Base-by-base conservation (phyloP, 2,888 invertebrate species). In the Melinaea marsaeus region DNA sequence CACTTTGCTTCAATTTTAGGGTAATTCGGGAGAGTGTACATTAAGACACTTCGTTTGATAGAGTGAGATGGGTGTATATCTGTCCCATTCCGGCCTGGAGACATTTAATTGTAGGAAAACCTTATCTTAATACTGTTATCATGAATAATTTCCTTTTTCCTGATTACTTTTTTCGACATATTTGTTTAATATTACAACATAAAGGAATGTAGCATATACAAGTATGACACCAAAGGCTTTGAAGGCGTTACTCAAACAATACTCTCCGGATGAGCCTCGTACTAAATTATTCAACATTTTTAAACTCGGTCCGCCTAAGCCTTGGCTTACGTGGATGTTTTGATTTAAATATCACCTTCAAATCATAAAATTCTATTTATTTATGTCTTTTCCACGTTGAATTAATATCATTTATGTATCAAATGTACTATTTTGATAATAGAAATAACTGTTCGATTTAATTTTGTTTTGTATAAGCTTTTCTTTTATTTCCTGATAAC, bases 211-310 rank as follows among this genome's bases (percentile, higher is more conserved):
- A 6, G 37, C 7, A 37, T 9, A 42, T 9, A 42, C 42, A 42
- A 42, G 9, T 2, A 1, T 9, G 42, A 42, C 42, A 51, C 22
- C 51, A 51, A 67, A 65, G 61, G 65, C 67, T 69, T 65, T 65
- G 65, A 60, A 66, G 63, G 60, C 55, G 65, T 65, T 65, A 67
- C 60, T 60, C 61, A 48, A 63, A 66, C 65, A 65, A 66, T 66
- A 55, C 57, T 42, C 42, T 37, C 42, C n/a, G 55, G 58, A 59
- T 55, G 64, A 63, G 58, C 62, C 62, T 66, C 62, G 63, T 62
- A 58, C 65, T 68, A 64, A 65, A 68, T 68, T 65, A 68, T 68
- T 65, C 68, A 65, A 61, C 60, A 63, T 54, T 62, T 63, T 61
- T 58, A 63, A 48, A 57, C 65, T 35, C 37, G 58, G 57, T 61